These are phyloP conservation scores for Polymixis flavicincta DNA, from an alignment of 2,888 invertebrate species.

Conservation along the genomic window DNA sequence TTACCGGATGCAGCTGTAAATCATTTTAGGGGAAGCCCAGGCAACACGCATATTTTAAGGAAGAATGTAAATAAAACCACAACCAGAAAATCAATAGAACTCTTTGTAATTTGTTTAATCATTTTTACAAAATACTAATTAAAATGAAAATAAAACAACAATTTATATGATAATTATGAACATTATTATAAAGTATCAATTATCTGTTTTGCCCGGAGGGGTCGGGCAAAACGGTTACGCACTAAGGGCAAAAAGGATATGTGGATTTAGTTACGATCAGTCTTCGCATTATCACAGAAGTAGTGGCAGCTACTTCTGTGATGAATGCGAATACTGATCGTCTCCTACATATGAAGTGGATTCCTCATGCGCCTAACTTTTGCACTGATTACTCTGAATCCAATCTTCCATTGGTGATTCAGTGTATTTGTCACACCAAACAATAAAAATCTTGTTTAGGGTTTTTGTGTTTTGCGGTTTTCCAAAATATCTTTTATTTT, in stretches of 20 bases:
- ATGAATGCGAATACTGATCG: no score
- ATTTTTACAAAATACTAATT: no score
- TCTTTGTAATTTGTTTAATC: no score
- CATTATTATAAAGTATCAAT: no score
- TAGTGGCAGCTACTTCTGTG: no score
- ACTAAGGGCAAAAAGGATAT: neutral
- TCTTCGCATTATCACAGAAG: neutral
- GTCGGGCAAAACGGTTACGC: neutral
- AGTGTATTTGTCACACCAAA: neutral
- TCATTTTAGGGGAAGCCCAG: no score
- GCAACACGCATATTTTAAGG: no score
- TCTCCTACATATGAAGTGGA: neutral
- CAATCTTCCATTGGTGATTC: neutral
- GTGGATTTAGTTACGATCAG: neutral
- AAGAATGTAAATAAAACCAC: no score
- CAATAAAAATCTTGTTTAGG: neutral
- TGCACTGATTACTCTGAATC: constrained; percentile 5
- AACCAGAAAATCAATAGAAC: no score
- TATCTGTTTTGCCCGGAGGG: no score
- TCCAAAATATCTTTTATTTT: neutral
- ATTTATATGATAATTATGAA: no score
- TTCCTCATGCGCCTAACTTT: constrained; percentile 1
- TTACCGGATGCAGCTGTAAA: neutral
- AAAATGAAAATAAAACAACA: no score
- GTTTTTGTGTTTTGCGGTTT: neutral